phyloP scores from a whole-genome alignment of 2,797 vertebrate species.

The Danio choprae region DNA sequence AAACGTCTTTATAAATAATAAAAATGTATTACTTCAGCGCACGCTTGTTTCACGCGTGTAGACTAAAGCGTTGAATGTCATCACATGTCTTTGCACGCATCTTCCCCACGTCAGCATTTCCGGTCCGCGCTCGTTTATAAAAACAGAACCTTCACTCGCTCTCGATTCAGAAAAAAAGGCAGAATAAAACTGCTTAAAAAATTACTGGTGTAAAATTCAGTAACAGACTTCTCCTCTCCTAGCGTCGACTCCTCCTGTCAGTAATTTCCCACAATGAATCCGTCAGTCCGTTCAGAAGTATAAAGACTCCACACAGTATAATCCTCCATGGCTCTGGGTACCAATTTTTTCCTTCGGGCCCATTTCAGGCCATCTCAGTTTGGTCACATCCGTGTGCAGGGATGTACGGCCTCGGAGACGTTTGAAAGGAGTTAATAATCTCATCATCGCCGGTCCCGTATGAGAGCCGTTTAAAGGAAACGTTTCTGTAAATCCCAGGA shows the following conservation, averaged over 20 bases:
- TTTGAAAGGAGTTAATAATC: constrained; percentile 36
- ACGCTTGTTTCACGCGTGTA: constrained; percentile 72
- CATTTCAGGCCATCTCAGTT: constrained; percentile 4
- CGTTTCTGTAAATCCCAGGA: constrained; percentile 32
- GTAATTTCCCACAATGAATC: constrained; percentile 36
- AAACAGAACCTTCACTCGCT: constrained; percentile 65
- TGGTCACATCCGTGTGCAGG: neutral
- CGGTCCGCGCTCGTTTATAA: constrained; percentile 53
- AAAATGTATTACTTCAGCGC: constrained; percentile 77
- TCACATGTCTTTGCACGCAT: constrained; percentile 32
- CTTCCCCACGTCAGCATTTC: constrained; percentile 29
- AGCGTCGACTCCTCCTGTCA: constrained; percentile 74
- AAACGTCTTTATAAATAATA: constrained; percentile 87
- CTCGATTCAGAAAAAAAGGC: constrained; percentile 64
- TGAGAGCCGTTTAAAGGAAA: constrained; percentile 46
- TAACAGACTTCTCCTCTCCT: constrained; percentile 77
- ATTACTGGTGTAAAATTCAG: constrained; percentile 86
- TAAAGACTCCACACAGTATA: constrained; percentile 37
- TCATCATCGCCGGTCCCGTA: neutral
- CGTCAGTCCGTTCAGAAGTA: neutral
- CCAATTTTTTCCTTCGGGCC: constrained; percentile 21
- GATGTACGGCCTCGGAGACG: constrained; percentile 13
- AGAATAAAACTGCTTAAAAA: constrained; percentile 82
- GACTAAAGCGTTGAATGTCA: constrained; percentile 73
- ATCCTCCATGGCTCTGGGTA: constrained; percentile 27